Evolutionary conservation across 35 echinoderm and acorn worm species (phyloP).

Genomic region (Apostichopus japonicus): DNA sequence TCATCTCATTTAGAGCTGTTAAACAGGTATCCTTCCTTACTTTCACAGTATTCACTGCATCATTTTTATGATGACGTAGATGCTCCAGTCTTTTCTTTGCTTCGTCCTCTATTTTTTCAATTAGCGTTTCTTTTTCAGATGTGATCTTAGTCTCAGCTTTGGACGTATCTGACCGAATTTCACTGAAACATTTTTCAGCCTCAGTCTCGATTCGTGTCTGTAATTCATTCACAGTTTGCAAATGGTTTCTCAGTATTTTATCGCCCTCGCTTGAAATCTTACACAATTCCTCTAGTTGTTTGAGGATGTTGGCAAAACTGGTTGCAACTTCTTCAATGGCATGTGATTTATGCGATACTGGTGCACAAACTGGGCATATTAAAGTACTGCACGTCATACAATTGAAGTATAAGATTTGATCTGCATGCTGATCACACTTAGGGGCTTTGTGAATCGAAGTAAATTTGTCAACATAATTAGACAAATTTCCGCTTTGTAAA

Average conservation of each 20-base stretch:
- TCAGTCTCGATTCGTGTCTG: neutral
- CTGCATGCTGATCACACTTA: neutral
- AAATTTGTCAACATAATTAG: neutral
- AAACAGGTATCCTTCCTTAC: neutral
- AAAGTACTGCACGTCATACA: constrained; percentile 13
- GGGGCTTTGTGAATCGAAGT: neutral
- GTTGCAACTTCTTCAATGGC: constrained; percentile 20
- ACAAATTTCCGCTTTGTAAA: neutral
- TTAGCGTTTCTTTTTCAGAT: neutral
- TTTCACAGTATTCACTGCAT: neutral
- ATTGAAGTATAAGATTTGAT: constrained; percentile 2
- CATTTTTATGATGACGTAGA: neutral
- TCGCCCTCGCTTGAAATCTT: neutral
- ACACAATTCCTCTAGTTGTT: neutral
- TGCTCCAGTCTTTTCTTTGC: neutral
- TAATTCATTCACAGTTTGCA: neutral
- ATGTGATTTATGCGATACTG: constrained; percentile 4
- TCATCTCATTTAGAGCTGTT: neutral
- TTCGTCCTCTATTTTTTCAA: neutral
- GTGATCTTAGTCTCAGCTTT: neutral
- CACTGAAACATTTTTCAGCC: neutral
- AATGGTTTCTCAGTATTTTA: neutral
- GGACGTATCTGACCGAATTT: neutral
- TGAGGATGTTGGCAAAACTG: neutral
- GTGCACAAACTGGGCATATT: constrained; percentile 41